phyloP scores from a whole-genome alignment of 2,797 vertebrate genomes.

The Percopsis omiscomaycus region DNA sequence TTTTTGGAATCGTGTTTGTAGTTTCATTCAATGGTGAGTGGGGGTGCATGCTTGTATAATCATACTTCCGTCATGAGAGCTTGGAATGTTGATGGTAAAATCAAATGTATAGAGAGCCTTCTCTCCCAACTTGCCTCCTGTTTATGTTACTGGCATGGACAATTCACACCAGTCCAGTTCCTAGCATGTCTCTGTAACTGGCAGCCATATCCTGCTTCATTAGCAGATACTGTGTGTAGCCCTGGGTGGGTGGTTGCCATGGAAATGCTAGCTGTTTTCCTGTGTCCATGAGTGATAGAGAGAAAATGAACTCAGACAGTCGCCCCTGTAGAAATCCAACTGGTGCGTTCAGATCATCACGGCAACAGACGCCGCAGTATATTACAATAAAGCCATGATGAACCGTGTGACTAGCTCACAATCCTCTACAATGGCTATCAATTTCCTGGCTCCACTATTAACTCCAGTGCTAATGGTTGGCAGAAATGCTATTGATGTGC shows the following conservation, averaged over 20 bases:
- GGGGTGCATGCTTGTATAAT: too few relatives aligned
- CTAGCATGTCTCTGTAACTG: background rate
- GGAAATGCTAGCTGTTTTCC: conserved; percentile 62
- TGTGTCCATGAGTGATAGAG: conserved; percentile 24
- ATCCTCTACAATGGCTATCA: conserved; percentile 1
- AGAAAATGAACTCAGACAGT: conserved; percentile 45
- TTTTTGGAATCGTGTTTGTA: too few relatives aligned
- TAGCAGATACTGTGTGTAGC: conserved; percentile 10
- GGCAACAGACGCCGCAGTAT: too few relatives aligned
- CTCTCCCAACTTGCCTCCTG: too few relatives aligned
- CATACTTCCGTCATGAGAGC: too few relatives aligned
- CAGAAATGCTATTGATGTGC: background rate
- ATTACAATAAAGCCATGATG: too few relatives aligned
- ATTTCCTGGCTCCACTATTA: background rate
- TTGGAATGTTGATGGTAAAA: too few relatives aligned
- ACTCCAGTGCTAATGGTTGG: background rate
- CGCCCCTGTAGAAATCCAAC: conserved; percentile 10
- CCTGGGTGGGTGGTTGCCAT: conserved; percentile 61
- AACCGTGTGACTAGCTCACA: background rate
- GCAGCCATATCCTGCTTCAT: conserved; percentile 6
- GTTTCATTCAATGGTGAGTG: too few relatives aligned
- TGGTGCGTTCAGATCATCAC: conserved; percentile 19
- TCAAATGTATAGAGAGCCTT: too few relatives aligned
- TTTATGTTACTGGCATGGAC: background rate
- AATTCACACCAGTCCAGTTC: conserved; percentile 19